These are phyloP conservation scores for Eubucco bourcierii DNA, from an alignment of 2,113 vertebrate species.

Conservation along the genomic window DNA sequence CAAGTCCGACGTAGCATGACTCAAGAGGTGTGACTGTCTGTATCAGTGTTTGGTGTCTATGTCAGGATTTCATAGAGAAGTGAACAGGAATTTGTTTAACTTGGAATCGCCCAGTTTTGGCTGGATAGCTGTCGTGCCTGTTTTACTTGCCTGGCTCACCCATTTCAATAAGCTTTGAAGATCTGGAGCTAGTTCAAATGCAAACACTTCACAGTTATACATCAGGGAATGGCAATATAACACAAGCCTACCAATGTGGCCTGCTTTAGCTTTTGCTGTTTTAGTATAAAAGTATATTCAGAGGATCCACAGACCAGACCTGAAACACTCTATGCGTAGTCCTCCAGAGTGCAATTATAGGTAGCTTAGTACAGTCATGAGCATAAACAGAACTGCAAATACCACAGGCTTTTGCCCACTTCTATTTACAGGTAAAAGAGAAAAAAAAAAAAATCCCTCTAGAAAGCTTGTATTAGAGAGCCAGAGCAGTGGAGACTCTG, in stretches of 20 bases:
- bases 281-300: background rate
- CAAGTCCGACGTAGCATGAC: background rate
- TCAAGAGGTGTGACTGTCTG: background rate
- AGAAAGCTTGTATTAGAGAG: background rate
- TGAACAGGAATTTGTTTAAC: conserved; percentile 21
- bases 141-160: background rate
- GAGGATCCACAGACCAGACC: background rate
- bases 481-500: background rate
- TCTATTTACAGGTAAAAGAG: background rate
- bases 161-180: background rate
- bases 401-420: background rate
- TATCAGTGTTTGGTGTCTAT: background rate
- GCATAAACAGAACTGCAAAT: background rate
- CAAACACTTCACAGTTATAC: background rate
- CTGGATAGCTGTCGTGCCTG: accelerated
- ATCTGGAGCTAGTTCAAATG: background rate
- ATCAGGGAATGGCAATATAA: background rate
- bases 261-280: background rate
- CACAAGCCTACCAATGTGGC: background rate
- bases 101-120: background rate
- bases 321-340: background rate
- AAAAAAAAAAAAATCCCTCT: background rate
- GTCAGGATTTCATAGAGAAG: conserved; percentile 2
- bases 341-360: background rate
- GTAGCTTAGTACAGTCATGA: background rate